Base-by-base conservation (phyloP, 2,797 vertebrate genomes). In the Clarias pachynema region DNA sequence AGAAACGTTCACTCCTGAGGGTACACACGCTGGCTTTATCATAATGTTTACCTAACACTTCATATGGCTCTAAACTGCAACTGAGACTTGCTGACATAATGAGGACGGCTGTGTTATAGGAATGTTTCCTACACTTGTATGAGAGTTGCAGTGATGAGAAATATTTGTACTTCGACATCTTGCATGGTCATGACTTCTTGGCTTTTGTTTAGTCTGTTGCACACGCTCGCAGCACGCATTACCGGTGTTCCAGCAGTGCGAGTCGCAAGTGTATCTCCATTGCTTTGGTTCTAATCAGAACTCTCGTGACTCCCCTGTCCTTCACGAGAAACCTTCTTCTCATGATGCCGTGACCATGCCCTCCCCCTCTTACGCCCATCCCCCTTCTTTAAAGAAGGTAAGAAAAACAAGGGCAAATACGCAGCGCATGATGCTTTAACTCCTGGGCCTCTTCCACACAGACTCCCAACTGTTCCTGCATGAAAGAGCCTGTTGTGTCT, bases 401-500 rank as follows among this genome's bases (percentile, higher is more conserved):
- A 85, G 63, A 88, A 88, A 90, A 87, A 92, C 89, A 87, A 93
- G 89, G 86, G 93, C 90, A 93, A 92, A 93, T 93, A 93, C 87
- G 87, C 87, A 90, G 92, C 90, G 84, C 92, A 89, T 95, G 95
- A 95, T 92, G 88, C 89, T 89, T 94, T 94, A 91, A 92, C 92
- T 94, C 82, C 63, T 74, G 85, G 91, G 87, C 85, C 92, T 89
- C 87, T 90, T 65, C 83, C 68, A 87, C 89, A 96, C 94, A 96
- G 91, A 91, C 89, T 92, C 92, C 91, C 90, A 91, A 94, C 94
- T 95, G 95, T 95, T 93, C 78, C 87, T 77, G 86, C 74, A 92
- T 96, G 94, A 96, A 96, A 95, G 93, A 89, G 90, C 89, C 90
- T 91, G 91, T 95, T 96, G 95, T 96, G 89, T 90, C 85, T 84